phyloP scores from a whole-genome alignment of 2,888 invertebrate species.

The Dinocampus coccinellae region DNA sequence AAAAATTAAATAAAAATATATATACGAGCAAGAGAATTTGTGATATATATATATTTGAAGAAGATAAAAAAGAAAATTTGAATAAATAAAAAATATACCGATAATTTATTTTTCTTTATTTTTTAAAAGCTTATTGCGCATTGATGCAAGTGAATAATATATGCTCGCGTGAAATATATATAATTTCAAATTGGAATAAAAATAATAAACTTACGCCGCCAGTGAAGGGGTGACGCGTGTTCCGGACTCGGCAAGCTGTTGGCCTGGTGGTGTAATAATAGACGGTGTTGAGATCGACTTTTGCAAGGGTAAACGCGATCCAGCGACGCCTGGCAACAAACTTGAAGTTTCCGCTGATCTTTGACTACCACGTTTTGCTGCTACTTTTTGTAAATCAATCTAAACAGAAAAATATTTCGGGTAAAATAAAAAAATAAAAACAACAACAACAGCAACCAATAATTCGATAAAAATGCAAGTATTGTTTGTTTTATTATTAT shows the following conservation, averaged over 20 bases:
- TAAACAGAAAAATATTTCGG: not conserved
- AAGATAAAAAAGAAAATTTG: constrained; percentile 1
- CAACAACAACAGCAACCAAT: not conserved
- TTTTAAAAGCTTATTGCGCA: constrained; percentile 25
- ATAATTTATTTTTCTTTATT: not conserved
- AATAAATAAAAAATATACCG: not conserved
- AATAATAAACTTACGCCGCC: constrained; percentile 72
- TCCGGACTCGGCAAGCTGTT: constrained; percentile 72
- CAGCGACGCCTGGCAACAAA: constrained; percentile 71
- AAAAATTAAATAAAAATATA: not conserved
- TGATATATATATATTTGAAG: not conserved
- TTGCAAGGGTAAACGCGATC: constrained; percentile 82
- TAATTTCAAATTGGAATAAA: not conserved
- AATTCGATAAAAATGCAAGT: not conserved
- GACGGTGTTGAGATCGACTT: constrained; percentile 93
- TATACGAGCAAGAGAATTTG: constrained; percentile 11
- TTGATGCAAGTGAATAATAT: constrained; percentile 27
- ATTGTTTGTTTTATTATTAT: not conserved
- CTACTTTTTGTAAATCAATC: constrained; percentile 76
- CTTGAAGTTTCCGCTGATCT: constrained; percentile 66
- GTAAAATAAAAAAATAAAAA: not conserved
- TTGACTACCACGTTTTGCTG: constrained; percentile 72
- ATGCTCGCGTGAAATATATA: constrained; percentile 5
- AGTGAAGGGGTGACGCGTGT: constrained; percentile 71
- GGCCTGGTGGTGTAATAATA: constrained; percentile 80